Percentiles rank a stretch among this genome's conserved stretches.
phyloP scores from a whole-genome alignment of 1,140 invertebrate genomes.

The Euschistus heros region DNA sequence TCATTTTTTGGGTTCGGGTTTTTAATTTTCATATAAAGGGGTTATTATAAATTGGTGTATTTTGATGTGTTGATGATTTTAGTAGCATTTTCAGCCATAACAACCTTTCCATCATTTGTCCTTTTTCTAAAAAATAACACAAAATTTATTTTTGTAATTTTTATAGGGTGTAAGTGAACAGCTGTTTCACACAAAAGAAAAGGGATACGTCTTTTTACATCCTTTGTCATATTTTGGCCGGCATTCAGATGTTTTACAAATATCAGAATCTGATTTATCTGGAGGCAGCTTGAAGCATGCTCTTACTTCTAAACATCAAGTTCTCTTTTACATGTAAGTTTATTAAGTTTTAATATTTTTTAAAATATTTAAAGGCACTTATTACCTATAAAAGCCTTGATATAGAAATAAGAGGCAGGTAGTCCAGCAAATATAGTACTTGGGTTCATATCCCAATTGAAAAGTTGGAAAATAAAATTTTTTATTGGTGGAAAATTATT shows the following conservation, averaged over 20 bases:
- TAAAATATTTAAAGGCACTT: slow-evolving; percentile 22
- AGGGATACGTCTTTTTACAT: slow-evolving; percentile 82
- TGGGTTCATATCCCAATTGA: too few species aligned
- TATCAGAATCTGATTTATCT: slow-evolving; percentile 63
- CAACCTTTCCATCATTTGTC: too few species aligned
- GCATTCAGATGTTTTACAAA: slow-evolving; percentile 64
- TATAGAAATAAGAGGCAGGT: too few species aligned
- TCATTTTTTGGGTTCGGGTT: too few species aligned
- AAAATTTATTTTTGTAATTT: slow-evolving; percentile 18
- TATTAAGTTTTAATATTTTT: slow-evolving; percentile 39
- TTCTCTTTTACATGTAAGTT: slow-evolving; percentile 72
- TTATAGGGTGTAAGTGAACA: slow-evolving; percentile 68
- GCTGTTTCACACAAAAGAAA: slow-evolving; percentile 83
- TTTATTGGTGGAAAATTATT: too few species aligned
- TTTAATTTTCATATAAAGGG: too few species aligned
- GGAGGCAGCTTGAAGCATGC: slow-evolving; percentile 35
- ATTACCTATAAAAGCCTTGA: too few species aligned
- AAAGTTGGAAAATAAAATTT: too few species aligned
- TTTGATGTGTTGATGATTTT: too few species aligned
- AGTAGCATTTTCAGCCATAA: too few species aligned
- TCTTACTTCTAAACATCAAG: slow-evolving; percentile 73
- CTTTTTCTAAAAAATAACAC: background rate
- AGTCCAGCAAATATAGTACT: too few species aligned
- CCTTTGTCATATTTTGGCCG: slow-evolving; percentile 81
- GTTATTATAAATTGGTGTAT: too few species aligned